These are phyloP conservation scores for Labrus mixtus DNA, from an alignment of 2,113 vertebrate species.

Conservation along the genomic window DNA sequence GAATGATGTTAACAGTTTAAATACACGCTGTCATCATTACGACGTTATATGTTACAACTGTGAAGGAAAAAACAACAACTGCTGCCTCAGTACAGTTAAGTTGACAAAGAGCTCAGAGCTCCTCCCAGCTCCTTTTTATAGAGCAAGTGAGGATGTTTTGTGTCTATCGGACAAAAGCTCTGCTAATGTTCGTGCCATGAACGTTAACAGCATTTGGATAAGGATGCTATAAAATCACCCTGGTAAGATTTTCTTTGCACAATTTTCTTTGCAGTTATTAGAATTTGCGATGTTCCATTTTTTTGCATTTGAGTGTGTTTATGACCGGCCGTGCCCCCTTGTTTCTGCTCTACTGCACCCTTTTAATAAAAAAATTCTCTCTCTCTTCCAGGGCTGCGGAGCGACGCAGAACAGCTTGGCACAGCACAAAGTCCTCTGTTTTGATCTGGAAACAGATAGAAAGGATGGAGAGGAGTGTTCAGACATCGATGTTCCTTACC, in stretches of 20 bases:
- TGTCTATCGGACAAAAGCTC: neutral
- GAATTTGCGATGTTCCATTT: neutral
- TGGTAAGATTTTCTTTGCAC: constrained; percentile 6
- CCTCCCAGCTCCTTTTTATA: constrained; percentile 33
- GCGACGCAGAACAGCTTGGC: neutral
- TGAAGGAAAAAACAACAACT: neutral
- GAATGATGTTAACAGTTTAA: neutral
- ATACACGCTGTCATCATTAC: too few relatives aligned
- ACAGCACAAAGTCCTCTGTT: constrained; percentile 13
- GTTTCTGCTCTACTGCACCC: neutral
- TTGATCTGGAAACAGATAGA: constrained; percentile 1
- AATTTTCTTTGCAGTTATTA: neutral
- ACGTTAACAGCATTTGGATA: neutral
- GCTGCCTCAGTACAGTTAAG: neutral
- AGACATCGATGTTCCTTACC: neutral
- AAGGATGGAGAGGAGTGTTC: constrained; percentile 1
- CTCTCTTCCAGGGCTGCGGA: constrained; percentile 33
- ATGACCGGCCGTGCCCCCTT: neutral
- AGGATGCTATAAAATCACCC: neutral
- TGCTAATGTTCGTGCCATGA: neutral
- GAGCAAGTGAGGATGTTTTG: neutral
- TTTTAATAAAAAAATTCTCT: constrained; percentile 3
- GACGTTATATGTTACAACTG: too few relatives aligned
- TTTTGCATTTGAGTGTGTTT: neutral
- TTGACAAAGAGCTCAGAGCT: constrained; percentile 7